These are phyloP conservation scores for Solen grandis DNA, from an alignment of 1,140 invertebrate genomes.

Conservation along the genomic window DNA sequence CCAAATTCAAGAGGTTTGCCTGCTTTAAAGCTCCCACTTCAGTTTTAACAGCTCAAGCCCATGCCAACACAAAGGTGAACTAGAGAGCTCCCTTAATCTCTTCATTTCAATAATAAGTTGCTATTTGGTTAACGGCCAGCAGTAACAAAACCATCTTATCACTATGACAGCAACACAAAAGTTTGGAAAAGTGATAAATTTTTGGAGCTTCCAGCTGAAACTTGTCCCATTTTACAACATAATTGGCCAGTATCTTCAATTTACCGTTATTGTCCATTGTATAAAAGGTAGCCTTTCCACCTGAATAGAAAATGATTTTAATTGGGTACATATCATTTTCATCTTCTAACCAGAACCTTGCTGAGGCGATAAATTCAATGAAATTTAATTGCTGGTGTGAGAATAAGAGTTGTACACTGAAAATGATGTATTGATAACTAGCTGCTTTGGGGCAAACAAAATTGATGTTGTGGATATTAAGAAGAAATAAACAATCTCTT, in stretches of 20 bases:
- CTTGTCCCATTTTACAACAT: slow-evolving; percentile 29
- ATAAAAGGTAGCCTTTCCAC: slow-evolving; percentile 35
- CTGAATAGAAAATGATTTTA: slow-evolving; percentile 41
- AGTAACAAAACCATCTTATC: not conserved
- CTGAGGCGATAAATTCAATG: slow-evolving; percentile 44
- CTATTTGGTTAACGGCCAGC: not conserved
- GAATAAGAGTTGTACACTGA: too few relatives aligned
- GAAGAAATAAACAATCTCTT: too few relatives aligned
- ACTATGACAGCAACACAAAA: not conserved
- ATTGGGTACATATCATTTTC: slow-evolving; percentile 42
- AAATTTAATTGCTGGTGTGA: slow-evolving; percentile 42
- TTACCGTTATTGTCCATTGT: slow-evolving; percentile 42
- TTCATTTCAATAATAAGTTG: too few relatives aligned
- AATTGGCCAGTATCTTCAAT: slow-evolving; percentile 53
- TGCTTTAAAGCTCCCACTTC: too few relatives aligned
- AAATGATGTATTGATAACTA: too few relatives aligned
- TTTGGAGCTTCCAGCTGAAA: slow-evolving; percentile 12
- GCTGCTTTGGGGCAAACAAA: too few relatives aligned
- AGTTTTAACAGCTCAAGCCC: too few relatives aligned
- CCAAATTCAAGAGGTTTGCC: too few relatives aligned
- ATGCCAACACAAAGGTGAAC: too few relatives aligned
- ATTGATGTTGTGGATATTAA: too few relatives aligned
- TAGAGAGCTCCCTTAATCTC: too few relatives aligned
- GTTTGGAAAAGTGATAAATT: not conserved
- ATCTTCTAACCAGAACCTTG: slow-evolving; percentile 46